phyloP scores from a whole-genome alignment of 2,888 invertebrate species.

The Galerucella pusilla region DNA sequence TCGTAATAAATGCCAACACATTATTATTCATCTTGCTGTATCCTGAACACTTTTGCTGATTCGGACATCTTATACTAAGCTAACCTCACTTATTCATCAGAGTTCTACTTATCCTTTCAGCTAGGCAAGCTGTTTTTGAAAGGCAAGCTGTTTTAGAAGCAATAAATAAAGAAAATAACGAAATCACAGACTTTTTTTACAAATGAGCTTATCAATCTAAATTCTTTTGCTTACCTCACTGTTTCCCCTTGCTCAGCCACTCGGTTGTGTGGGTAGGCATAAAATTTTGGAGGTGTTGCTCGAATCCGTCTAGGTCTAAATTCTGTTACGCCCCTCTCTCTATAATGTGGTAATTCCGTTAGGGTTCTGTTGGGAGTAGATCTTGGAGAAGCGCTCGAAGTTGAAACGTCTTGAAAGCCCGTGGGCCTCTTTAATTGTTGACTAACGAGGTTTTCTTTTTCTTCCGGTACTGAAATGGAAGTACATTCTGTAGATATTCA shows the following conservation, averaged over 20 bases:
- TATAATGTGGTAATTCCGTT: slow-evolving; percentile 48
- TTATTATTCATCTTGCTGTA: too few relatives aligned
- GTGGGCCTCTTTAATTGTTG: slow-evolving; percentile 77
- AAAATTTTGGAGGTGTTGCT: slow-evolving; percentile 79
- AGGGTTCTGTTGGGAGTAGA: slow-evolving; percentile 51
- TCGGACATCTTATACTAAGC: too few relatives aligned
- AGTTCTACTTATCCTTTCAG: too few relatives aligned
- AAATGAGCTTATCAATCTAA: background rate
- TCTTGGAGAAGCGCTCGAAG: slow-evolving; percentile 49
- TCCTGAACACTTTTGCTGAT: too few relatives aligned
- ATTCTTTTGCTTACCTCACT: slow-evolving; percentile 65
- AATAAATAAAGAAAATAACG: too few relatives aligned
- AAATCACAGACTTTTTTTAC: too few relatives aligned
- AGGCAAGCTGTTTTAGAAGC: too few relatives aligned
- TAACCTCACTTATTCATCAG: too few relatives aligned
- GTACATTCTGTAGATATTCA: background rate
- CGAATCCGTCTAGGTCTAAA: slow-evolving; percentile 50
- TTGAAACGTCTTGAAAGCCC: slow-evolving; percentile 60
- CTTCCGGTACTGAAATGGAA: slow-evolving; percentile 77
- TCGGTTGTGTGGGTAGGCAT: slow-evolving; percentile 85
- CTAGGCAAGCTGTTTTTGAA: too few relatives aligned
- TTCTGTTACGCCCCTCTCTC: slow-evolving; percentile 41
- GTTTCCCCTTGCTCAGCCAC: slow-evolving; percentile 87
- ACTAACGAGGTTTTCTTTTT: slow-evolving; percentile 80
- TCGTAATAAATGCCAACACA: too few relatives aligned